These are phyloP conservation scores for Cygnus buccinator DNA, from an alignment of 2,113 vertebrate genomes.

Conservation along the genomic window DNA sequence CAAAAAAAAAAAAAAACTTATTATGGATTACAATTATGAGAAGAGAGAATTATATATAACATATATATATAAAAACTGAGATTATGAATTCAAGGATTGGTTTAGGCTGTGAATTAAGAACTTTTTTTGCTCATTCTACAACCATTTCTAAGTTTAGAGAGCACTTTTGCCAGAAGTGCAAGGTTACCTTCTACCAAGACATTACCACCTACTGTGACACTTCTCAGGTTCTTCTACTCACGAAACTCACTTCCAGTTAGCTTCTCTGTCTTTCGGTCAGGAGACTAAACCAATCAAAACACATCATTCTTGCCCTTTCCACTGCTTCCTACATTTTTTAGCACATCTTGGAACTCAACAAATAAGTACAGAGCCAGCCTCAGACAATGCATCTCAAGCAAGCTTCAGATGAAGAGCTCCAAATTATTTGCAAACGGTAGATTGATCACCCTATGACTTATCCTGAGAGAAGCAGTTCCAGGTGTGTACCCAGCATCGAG, in stretches of 20 bases:
- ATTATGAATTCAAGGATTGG: background rate
- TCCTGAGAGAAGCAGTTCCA: background rate
- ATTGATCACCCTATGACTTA: background rate
- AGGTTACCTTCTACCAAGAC: background rate
- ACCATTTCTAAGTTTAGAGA: background rate
- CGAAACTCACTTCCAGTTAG: background rate
- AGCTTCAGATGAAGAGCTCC: background rate
- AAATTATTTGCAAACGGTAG: background rate
- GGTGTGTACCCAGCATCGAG: rapidly evolving
- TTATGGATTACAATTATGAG: background rate
- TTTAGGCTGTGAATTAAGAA: background rate
- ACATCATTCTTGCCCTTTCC: background rate
- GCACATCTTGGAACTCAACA: background rate
- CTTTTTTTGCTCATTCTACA: background rate
- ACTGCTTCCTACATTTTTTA: background rate
- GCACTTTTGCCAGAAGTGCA: background rate
- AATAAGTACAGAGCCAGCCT: background rate
- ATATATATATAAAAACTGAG: background rate
- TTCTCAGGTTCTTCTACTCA: background rate
- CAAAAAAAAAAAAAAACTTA: background rate
- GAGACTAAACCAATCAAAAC: background rate
- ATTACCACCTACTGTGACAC: background rate
- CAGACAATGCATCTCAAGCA: background rate
- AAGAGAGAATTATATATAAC: background rate
- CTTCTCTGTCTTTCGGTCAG: background rate